Conservation (phyloP, 2,113 vertebrate species). For the Neolamprologus caudopunctatus region DNA sequence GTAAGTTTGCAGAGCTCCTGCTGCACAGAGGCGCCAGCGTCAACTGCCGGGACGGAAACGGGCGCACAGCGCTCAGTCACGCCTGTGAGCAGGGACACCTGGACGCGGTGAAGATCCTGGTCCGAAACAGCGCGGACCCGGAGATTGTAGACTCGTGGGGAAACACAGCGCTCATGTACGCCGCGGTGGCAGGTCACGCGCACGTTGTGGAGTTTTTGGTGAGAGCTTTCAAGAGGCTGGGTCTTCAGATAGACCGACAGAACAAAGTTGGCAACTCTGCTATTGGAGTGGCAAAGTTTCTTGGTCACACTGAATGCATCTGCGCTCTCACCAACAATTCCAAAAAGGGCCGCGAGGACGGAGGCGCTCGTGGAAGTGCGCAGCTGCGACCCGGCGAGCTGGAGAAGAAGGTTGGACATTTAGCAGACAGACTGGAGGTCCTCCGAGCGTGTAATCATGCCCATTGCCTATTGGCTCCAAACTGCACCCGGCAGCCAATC, state of each 20-base stretch:
- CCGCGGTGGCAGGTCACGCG: constrained; percentile 44
- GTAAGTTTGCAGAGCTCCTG: constrained; percentile 61
- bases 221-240: constrained; percentile 68
- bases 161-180: constrained; percentile 67
- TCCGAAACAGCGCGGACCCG: constrained; percentile 64
- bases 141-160: constrained; percentile 65
- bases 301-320: constrained; percentile 65
- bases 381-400: neutral
- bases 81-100: constrained; percentile 64
- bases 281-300: constrained; percentile 57
- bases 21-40: constrained; percentile 62
- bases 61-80: constrained; percentile 66
- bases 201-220: constrained; percentile 64
- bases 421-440: neutral
- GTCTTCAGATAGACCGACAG: constrained; percentile 65
- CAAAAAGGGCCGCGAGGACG: neutral
- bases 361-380: neutral
- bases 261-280: constrained; percentile 71
- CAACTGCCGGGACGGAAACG: constrained; percentile 50
- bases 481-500: neutral
- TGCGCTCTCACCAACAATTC: constrained; percentile 34
- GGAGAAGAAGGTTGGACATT: neutral
- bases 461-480: neutral
- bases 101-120: constrained; percentile 63
- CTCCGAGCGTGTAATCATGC: neutral